Evolutionary conservation across 2,797 vertebrate species (phyloP), one percentile per base, ranked within the genome.

Genomic region (Acanthurus lineatus): DNA sequence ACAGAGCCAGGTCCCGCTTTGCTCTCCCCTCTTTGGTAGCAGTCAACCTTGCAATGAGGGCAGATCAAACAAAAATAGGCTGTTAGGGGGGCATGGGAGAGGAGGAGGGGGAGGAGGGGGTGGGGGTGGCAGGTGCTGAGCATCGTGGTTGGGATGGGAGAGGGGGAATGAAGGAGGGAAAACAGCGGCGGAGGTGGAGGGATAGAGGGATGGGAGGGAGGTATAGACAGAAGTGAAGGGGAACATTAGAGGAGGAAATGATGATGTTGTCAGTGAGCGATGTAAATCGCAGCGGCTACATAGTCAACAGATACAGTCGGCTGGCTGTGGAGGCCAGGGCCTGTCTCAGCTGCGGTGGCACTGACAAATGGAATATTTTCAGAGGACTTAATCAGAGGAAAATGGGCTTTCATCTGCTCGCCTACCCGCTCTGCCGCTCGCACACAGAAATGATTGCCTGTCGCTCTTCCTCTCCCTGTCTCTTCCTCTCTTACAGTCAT

Each of bases 341-440:
- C 86, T 81, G 86, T 91, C 90, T 91, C 91, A 91, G 95, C 87
- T 86, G 93, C 93, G 70, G 82, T 96, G 96, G 96, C 96, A 96
- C 96, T 97, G 97, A 98, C 94, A 96, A 95, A 97, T 98, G 97
- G 95, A 97, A 96, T 97, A 96, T 97, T 97, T 97, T 97, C 95
- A 93, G 95, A 96, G 95, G 96, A 97, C 95, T 97, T 98, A 97
- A 97, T 97, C 96, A 97, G 96, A 96, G 96, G 95, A 97, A 93
- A 97, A 97, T 97, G 96, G 96, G 96, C 96, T 97, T 97, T 96
- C 96, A 96, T 96, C 94, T 96, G 96, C 94, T 96, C 92, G 94
- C 94, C 95, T 95, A 93, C 91, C 89, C 94, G 96, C 96, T 96
- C 94, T 94, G 94, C 92, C 92, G 95, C 95, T 94, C 95, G 93